Evolutionary conservation across 2,113 vertebrate species (phyloP), one percentile per base, ranked within the genome.

Genomic region (Scartelaos histophorus): DNA sequence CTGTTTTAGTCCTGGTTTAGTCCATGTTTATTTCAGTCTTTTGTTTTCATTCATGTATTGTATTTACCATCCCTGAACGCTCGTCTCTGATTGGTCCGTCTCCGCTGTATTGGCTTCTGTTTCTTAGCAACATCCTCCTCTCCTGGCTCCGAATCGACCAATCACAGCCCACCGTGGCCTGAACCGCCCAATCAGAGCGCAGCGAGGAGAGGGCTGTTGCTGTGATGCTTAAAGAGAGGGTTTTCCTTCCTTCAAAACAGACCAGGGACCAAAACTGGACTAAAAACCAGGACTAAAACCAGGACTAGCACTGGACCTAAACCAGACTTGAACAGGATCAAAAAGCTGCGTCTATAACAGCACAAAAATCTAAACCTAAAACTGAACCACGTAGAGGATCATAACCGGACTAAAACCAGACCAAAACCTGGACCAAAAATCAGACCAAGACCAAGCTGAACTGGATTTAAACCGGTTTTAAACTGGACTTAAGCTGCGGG

Each of bases 111-210:
- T 2, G 56, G 56, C 22, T 58, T 58, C 24, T 34, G 58, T 61
- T 61, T 29, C 58, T 34, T 61, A 61, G 58, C 58, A 61, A 61
- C 58, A 61, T 29, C 25, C 58, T 61, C 56, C 21, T 58, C 56
- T 24, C 56, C 21, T 58, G 56, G 21, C 22, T 22, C 58, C 58
- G 1, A 7, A 29, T 34, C 25, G 58, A 9, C 58, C 24, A 61
- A 61, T 61, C 25, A 17, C 24, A 29, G 58, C 58, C 7, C 58
- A 15, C 13, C 58, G 25, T 29, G 58, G 58, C 11, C 21, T 22
- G 15, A 61, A 61, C 24, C 1, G 25, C 29, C 58, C 58, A 61
- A 34, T 29, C 24, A 17, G 58, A 61, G 58, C 25, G 25, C 58
- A 24, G 58, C 58, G 24, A 29, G 58, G 25, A 16, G 13, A 61